Conservation (phyloP, 2,113 vertebrate genomes). For the Gadus macrocephalus region DNA sequence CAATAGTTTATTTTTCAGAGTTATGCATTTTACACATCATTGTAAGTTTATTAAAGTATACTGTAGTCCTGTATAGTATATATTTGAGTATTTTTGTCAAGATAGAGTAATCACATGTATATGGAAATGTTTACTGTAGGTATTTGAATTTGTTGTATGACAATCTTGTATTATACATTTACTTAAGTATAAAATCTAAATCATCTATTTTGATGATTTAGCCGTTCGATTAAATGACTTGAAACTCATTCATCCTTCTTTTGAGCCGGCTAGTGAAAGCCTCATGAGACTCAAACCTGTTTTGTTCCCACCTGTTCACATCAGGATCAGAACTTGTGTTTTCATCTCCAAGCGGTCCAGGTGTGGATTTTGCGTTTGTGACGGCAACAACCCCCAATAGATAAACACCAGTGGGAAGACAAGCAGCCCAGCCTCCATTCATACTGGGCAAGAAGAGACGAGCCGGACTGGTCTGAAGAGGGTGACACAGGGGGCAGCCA, state of each 20-base stretch:
- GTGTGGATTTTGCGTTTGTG: not conserved
- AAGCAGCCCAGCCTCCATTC: constrained; percentile 33
- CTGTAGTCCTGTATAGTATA: constrained; percentile 65
- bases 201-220: constrained; percentile 48
- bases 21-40: constrained; percentile 71
- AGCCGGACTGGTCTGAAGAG: constrained; percentile 34
- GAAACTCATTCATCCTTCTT: constrained; percentile 22
- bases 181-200: constrained; percentile 41
- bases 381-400: constrained; percentile 5
- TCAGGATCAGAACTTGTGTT: not conserved
- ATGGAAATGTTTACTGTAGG: constrained; percentile 56
- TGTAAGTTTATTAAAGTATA: constrained; percentile 65
- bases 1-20: constrained; percentile 74
- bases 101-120: constrained; percentile 54
- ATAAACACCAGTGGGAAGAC: not conserved
- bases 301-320: not conserved
- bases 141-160: constrained; percentile 67
- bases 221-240: constrained; percentile 57
- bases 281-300: not conserved
- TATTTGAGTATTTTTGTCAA: constrained; percentile 47
- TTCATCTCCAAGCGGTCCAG: not conserved
- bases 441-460: constrained; percentile 13
- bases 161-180: constrained; percentile 69
- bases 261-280: not conserved
- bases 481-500: constrained; percentile 59